Evolutionary conservation across 2,113 vertebrate genomes (phyloP).

Genomic region (Crocuta crocuta): DNA sequence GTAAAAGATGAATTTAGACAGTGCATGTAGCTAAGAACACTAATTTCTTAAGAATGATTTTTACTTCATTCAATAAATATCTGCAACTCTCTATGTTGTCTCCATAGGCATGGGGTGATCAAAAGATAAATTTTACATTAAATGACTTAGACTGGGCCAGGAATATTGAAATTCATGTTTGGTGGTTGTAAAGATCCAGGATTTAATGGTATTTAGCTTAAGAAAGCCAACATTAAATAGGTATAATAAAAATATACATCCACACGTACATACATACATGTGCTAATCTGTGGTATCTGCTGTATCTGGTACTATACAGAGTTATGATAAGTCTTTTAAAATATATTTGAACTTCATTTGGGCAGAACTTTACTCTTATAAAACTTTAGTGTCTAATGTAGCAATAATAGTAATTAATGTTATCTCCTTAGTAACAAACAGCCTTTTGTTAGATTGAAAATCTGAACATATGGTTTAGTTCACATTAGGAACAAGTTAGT

Average conservation of each 20-base stretch:
- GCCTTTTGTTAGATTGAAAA: slow-evolving; percentile 29
- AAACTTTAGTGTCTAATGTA: too few relatives aligned
- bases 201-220: not conserved
- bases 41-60: not conserved
- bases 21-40: not conserved
- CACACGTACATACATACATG: not conserved
- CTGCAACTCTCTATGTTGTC: not conserved
- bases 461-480: not conserved
- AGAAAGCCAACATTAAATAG: not conserved
- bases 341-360: not conserved
- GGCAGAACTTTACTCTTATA: not conserved
- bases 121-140: not conserved
- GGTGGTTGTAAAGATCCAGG: not conserved
- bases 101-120: not conserved
- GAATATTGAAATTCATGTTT: not conserved
- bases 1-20: not conserved
- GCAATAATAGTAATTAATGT: not conserved
- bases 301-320: not conserved
- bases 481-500: not conserved
- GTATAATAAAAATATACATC: not conserved
- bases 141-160: not conserved
- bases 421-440: not conserved
- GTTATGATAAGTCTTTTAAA: not conserved
- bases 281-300: not conserved
- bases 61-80: not conserved